Percentiles rank a stretch among this genome's conserved stretches.
Conservation (phyloP, 2,888 invertebrate genomes). For the Hirtodrosophila duncani region DNA sequence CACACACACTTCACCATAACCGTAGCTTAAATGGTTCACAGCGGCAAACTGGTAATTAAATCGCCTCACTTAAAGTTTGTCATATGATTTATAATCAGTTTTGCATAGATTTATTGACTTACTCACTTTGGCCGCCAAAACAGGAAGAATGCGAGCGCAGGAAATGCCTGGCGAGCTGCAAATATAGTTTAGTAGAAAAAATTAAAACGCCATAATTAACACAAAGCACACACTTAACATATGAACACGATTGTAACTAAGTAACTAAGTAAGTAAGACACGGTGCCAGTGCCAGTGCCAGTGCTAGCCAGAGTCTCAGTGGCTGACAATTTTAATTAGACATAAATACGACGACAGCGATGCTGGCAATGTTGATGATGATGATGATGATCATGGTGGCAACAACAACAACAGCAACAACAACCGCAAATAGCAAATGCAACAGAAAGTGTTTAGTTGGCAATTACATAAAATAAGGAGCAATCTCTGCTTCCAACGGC, state of each 20-base stretch:
- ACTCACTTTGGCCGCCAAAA: conserved; percentile 26
- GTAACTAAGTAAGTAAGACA: not conserved
- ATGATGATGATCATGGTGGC: conserved; percentile 17
- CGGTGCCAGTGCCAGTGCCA: conserved; percentile 15
- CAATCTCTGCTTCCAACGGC: conserved; percentile 43
- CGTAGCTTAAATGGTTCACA: conserved; percentile 11
- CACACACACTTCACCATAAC: conserved; percentile 1
- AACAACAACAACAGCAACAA: conserved; percentile 7
- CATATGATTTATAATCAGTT: conserved; percentile 65
- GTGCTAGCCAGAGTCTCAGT: conserved; percentile 49
- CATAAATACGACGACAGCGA: conserved; percentile 58
- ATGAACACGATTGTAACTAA: conserved; percentile 30
- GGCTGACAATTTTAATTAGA: conserved; percentile 71
- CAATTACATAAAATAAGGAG: conserved; percentile 74
- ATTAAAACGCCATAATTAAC: conserved; percentile 64
- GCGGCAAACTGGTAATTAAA: conserved; percentile 52
- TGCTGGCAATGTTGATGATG: conserved; percentile 3
- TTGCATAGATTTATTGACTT: conserved; percentile 68
- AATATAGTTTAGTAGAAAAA: conserved; percentile 50
- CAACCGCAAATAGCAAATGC: conserved; percentile 27
- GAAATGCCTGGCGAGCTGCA: conserved; percentile 52
- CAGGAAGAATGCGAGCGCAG: conserved; percentile 62
- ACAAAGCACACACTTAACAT: conserved; percentile 62
- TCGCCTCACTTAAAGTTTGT: conserved; percentile 48
- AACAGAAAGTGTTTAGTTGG: conserved; percentile 67